Evolutionary conservation across 2,113 vertebrate species (phyloP).

Genomic region (Stegostoma tigrinum): DNA sequence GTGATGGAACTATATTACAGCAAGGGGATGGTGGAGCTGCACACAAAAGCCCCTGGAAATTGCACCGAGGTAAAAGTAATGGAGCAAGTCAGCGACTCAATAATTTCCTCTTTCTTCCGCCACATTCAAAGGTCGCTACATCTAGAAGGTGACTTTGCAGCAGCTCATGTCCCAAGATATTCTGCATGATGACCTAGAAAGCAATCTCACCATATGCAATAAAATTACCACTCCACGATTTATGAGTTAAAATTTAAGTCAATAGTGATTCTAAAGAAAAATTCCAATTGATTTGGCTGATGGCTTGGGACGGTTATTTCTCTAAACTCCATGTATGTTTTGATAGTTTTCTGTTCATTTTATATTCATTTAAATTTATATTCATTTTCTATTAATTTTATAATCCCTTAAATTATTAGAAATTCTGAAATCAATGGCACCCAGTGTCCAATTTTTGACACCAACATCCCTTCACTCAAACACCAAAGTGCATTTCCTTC

Average conservation of each 20-base stretch:
- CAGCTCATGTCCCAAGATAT: background rate
- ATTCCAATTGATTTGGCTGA: background rate
- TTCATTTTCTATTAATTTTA: background rate
- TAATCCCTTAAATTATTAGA: background rate
- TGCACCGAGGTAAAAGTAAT: background rate
- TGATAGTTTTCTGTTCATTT: background rate
- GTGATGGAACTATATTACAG: background rate
- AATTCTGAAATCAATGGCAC: background rate
- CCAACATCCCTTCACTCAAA: too few species aligned
- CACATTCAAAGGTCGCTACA: background rate
- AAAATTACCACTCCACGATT: background rate
- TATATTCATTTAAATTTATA: too few species aligned
- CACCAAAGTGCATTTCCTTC: too few species aligned
- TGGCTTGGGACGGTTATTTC: background rate
- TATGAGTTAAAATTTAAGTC: background rate
- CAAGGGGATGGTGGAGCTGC: background rate
- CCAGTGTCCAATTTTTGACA: background rate
- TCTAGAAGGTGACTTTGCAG: background rate
- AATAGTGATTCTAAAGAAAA: background rate
- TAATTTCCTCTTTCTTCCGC: background rate
- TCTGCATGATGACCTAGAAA: background rate
- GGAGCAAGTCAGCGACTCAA: background rate
- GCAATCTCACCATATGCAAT: background rate
- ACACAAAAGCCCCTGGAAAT: background rate
- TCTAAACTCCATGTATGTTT: background rate